phyloP scores from a whole-genome alignment of 2,113 vertebrate species.

The Piprites chloris region DNA sequence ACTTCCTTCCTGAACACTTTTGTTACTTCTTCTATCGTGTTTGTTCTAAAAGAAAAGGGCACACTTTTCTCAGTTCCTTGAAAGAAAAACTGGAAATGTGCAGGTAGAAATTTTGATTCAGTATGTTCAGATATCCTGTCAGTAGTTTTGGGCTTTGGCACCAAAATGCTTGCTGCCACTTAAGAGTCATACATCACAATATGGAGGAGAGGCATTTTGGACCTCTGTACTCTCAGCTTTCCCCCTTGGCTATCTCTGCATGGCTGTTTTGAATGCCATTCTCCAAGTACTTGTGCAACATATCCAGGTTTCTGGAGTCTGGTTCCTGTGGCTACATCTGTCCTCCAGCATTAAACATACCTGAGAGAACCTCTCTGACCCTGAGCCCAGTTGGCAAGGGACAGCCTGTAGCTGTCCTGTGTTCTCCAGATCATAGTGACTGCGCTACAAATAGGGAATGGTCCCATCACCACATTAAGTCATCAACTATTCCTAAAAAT shows the following conservation, averaged over 20 bases:
- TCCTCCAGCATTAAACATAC: not conserved
- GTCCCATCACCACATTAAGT: accelerated
- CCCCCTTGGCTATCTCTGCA: not conserved
- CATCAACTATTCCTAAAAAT: not conserved
- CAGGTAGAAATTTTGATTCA: not conserved
- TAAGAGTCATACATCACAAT: not conserved
- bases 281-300: not conserved
- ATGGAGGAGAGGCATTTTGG: not conserved
- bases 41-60: not conserved
- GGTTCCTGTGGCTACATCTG: not conserved
- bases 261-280: not conserved
- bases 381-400: not conserved
- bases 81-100: not conserved
- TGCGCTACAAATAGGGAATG: not conserved
- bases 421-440: not conserved
- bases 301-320: not conserved
- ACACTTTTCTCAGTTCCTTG: not conserved
- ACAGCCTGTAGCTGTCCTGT: not conserved
- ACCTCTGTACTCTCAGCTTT: not conserved
- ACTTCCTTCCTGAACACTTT: not conserved
- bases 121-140: not conserved
- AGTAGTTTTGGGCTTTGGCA: not conserved
- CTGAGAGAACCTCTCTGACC: not conserved
- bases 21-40: not conserved
- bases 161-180: not conserved